Evolutionary conservation across 2,888 invertebrate genomes (phyloP).

Genomic region (Amphipyra berbera): DNA sequence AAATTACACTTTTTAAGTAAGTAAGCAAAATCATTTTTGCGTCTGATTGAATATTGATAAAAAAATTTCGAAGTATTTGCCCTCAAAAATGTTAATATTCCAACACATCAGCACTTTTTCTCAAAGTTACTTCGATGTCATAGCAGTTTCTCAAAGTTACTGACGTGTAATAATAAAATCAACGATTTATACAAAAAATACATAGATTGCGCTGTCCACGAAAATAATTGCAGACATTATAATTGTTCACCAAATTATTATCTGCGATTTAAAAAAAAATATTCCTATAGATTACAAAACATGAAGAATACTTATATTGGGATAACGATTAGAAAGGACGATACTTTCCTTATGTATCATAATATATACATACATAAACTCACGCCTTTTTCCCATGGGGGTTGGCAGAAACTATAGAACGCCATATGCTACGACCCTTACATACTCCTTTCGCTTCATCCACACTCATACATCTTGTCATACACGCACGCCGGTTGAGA

Average conservation of each 20-base stretch:
- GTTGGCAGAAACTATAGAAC: too few relatives aligned
- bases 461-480: too few relatives aligned
- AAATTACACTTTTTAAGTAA: constrained; percentile 19
- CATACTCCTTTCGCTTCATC: too few relatives aligned
- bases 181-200: constrained; percentile 8
- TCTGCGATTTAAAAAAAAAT: too few relatives aligned
- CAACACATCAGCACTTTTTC: constrained; percentile 15
- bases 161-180: constrained; percentile 13
- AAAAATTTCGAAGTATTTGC: constrained; percentile 21
- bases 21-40: constrained; percentile 2
- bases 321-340: too few relatives aligned
- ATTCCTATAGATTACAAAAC: too few relatives aligned
- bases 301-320: too few relatives aligned
- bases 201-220: constrained; percentile 1
- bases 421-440: too few relatives aligned
- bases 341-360: too few relatives aligned
- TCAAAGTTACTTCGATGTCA: constrained; percentile 18
- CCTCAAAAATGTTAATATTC: constrained; percentile 16
- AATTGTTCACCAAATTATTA: not conserved
- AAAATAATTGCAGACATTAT: constrained; percentile 12
- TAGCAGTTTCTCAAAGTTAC: constrained; percentile 26
- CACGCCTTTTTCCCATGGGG: too few relatives aligned
- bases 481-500: too few relatives aligned
- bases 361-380: too few relatives aligned
- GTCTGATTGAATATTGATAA: constrained; percentile 22